Evolutionary conservation across 2,888 invertebrate genomes (phyloP).

Genomic region (Andrena marginata): DNA sequence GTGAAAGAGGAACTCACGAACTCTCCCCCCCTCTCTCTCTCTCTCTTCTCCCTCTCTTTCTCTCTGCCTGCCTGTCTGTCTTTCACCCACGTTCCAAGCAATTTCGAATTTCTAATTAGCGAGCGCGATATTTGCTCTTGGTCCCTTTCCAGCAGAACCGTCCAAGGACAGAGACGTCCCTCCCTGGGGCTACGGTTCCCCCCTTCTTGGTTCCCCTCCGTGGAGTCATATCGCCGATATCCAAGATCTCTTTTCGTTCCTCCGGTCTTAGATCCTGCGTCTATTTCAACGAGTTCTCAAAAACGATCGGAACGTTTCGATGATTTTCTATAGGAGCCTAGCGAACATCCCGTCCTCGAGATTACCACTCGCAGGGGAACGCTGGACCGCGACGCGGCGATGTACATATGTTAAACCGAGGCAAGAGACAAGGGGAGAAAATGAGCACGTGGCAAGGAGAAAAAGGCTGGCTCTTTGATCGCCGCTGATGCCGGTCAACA

Average conservation of each 20-base stretch:
- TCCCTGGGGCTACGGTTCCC: background rate
- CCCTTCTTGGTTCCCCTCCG: background rate
- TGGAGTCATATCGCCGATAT: background rate
- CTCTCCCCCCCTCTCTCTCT: background rate
- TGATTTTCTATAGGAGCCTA: background rate
- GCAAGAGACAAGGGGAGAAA: conserved; percentile 40
- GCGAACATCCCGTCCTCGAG: background rate
- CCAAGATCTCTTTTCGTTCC: background rate
- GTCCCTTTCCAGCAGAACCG: background rate
- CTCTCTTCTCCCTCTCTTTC: background rate
- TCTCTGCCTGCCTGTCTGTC: background rate
- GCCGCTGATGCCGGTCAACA: conserved; percentile 68
- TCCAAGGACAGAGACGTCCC: background rate
- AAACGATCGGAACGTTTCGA: background rate
- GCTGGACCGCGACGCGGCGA: background rate
- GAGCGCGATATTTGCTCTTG: background rate
- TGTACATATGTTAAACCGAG: conserved; percentile 20
- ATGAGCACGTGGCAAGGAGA: conserved; percentile 24
- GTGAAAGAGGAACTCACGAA: conserved; percentile 43
- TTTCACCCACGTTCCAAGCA: background rate
- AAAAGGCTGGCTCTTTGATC: conserved; percentile 49
- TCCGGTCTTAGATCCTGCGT: background rate
- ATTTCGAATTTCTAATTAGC: conserved; percentile 36
- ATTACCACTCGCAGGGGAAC: background rate
- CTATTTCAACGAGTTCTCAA: background rate